Evolutionary conservation across 2,888 invertebrate species (phyloP).

Genomic region (Phania funesta): DNA sequence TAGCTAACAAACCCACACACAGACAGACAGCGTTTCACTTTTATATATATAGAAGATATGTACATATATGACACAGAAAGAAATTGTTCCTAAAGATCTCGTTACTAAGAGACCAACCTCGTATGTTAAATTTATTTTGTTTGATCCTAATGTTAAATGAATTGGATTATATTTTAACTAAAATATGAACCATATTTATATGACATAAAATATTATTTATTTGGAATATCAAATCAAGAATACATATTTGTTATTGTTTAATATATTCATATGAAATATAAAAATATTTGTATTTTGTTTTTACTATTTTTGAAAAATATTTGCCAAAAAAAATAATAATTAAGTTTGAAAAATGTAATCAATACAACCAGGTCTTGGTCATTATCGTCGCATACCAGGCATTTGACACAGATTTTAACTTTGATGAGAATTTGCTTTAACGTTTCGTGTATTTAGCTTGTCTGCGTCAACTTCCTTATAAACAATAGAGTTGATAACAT

Average conservation of each 20-base stretch:
- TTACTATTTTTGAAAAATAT: not conserved
- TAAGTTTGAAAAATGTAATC: constrained; percentile 26
- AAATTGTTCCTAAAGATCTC: too few species aligned
- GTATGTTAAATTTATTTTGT: constrained; percentile 1
- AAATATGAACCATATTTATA: constrained; percentile 23
- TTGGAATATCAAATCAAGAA: not conserved
- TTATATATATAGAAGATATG: too few species aligned
- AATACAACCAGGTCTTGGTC: constrained; percentile 57
- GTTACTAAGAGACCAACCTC: not conserved
- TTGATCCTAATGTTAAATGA: constrained; percentile 6
- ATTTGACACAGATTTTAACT: constrained; percentile 43
- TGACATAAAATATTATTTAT: not conserved
- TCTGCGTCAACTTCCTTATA: constrained; percentile 17
- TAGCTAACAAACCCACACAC: too few species aligned
- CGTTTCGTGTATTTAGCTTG: not conserved
- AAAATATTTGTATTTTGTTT: constrained; percentile 13
- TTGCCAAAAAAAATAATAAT: constrained; percentile 43
- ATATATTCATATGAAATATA: not conserved
- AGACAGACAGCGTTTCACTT: too few species aligned
- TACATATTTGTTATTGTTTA: not conserved
- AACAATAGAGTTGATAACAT: too few species aligned
- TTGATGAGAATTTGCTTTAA: not conserved
- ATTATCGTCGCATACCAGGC: constrained; percentile 1
- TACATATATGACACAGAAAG: too few species aligned
- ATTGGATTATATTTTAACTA: not conserved